Conservation (phyloP, 2,888 invertebrate genomes). For the Pharmacophagus antenor region DNA sequence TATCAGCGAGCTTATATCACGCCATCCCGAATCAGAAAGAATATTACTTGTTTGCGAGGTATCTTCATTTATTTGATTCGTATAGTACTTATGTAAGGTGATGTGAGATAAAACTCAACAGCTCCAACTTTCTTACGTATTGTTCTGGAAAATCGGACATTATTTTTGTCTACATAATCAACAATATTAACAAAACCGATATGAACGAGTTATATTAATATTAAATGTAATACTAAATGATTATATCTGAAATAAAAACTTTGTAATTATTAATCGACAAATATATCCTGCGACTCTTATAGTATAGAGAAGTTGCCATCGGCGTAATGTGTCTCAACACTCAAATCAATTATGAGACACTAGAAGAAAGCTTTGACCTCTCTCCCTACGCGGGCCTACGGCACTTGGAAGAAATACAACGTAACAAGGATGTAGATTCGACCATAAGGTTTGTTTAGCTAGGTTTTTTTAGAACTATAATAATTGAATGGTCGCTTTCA, state of each 20-base stretch:
- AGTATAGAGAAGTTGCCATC: constrained; percentile 75
- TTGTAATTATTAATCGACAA: no score
- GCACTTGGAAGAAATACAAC: constrained; percentile 38
- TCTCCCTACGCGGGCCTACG: constrained; percentile 78
- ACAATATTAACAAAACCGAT: no score
- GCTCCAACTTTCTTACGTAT: not conserved
- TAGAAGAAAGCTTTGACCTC: constrained; percentile 83
- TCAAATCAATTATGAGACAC: constrained; percentile 77
- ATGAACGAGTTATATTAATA: no score
- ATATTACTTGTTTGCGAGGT: constrained; percentile 82
- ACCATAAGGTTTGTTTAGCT: constrained; percentile 34
- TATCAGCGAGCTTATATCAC: constrained; percentile 82
- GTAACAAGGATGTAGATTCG: constrained; percentile 34
- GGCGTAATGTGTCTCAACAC: constrained; percentile 83
- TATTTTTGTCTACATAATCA: no score
- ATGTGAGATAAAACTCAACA: no score
- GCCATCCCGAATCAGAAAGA: constrained; percentile 75
- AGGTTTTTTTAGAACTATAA: not conserved
- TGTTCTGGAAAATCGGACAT: no score
- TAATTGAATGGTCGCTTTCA: not conserved
- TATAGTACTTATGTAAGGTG: not conserved
- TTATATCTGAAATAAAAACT: no score
- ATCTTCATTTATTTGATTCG: not conserved
- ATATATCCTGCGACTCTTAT: constrained; percentile 30
- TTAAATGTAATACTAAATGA: no score